Evolutionary conservation across 2,888 invertebrate genomes (phyloP), one percentile per base, ranked within the genome.

Genomic region (Drosophila helvetica): DNA sequence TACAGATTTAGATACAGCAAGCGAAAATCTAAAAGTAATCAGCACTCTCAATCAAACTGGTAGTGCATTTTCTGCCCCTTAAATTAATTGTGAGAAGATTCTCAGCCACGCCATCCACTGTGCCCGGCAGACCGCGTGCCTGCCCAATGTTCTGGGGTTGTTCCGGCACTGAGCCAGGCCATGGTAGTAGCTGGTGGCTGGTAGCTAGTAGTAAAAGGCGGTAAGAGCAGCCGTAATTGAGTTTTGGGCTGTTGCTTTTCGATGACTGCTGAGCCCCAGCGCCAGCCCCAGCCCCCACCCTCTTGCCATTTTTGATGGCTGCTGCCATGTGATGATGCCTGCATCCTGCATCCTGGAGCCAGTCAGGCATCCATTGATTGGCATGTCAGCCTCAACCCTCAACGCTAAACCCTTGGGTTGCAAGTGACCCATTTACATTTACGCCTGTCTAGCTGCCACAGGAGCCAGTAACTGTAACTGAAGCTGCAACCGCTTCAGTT

Each of bases 191-290:
- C 38, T 53, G 38, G 17, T n/a, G n/a, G n/a, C n/a, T n/a, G n/a
- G 48, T 66, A 66, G 67, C 38, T 53, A 19, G 17, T 53, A 15
- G 53, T 66, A 66, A 55, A 55, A 66, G 38, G 53, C 54, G 47
- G 66, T 43, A 48, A 42, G 27, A 48, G 38, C 67, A 38, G 47
- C 63, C 71, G 74, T 81, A 86, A 86, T 82, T 83, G 75, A 84
- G 81, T 86, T 86, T 84, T 71, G 78, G 78, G 76, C 82, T 82
- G 84, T 84, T 78, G 86, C 86, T 74, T 78, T 80, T 60, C 65
- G 75, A 55, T 73, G 67, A 64, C 80, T 82, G 56, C 47, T 60
- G 38, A 0, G 15, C 38, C 38, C 9, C 33, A 27, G n/a, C n/a
- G n/a, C n/a, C n/a, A n/a, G 9, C 30, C 30, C 30, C 27, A n/a